Base-by-base conservation (phyloP, 2,797 vertebrate species). In the Hapalemur alaotrensis region DNA sequence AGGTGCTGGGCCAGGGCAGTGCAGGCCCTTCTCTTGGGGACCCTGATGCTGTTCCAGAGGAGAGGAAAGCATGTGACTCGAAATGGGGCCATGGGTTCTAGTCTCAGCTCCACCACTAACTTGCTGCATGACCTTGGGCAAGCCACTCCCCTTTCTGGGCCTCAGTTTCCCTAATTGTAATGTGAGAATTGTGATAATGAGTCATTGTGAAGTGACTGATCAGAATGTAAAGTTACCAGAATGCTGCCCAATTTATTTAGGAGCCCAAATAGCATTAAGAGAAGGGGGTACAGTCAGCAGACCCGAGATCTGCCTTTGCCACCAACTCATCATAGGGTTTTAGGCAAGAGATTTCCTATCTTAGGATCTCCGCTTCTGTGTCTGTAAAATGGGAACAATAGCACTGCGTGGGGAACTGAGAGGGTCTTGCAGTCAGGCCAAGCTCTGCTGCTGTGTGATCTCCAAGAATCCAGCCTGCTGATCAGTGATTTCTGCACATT, bases 1-100 rank as follows among this genome's bases (percentile, higher is more conserved):
- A 99, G 99, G 99, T 90, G 95, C 96, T 91, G 70, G 94, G 30
- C 30, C 43, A 3, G 48, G 95, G 76, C 0, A 0, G 67, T 32
- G 65, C 52, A 46, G 59, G 52, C n/a, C 70, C 48, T 73, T 10
- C 32, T 78, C 61, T 70, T 11, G 30, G 96, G 95, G 83, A 25
- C 80, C 92, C 82, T 30, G 43, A 69, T 6, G 50, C 73, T 89
- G 38, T 38, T 54, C 65, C 70, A 14, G 10, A 54, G 22, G 46
- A 91, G 57, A 86, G 50, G 79, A 63, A 61, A 69, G 48, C 13
- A 0, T 54, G 3, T 54, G 73, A 23, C 65, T 28, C 20, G 2
- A 30, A 32, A 86, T 67, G n/a, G 35, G 72, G 43, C 25, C 38
- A 2, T 0, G 15, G 59, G 61, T 67, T 88, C 89, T 50, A 54